Base-by-base conservation (phyloP, 1,140 invertebrate species). In the Eumeta japonica region DNA sequence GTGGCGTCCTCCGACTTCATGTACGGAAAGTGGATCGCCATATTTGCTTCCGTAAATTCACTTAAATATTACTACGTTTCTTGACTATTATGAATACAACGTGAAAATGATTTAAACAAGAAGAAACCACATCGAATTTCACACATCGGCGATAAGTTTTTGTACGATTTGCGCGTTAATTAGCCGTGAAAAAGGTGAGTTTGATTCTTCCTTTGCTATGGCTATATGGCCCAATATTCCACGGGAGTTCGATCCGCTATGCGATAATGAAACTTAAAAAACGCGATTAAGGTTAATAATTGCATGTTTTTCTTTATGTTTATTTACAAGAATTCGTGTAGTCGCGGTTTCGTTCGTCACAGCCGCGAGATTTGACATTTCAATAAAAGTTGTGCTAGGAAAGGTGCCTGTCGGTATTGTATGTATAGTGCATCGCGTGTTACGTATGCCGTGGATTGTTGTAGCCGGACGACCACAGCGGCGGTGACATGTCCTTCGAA, bases 181-280 rank as follows among this genome's bases (percentile, higher is more conserved):
- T 51, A 50, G 41, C 43, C 41, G 54, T 45, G 54, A 59, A 72
- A 76, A 66, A 73, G 71, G 73, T 76, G 51, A 76, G 71, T 75
- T 73, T 68, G 46, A 71, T 62, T 65, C 63, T 70, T 68, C 55
- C 65, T 71, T 53, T 62, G 62, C 58, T 62, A 67, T 75, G 75
- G 66, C 73, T 75, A 76, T 77, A 77, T 75, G 75, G 75, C 68
- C 71, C 73, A 77, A 76, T 75, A 77, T 77, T 74, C 72, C 67
- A 67, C 73, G 71, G 67, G 70, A 72, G 62, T 71, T 75, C 65
- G 67, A 71, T 68, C 70, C 72, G 75, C 67, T 75, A 74, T 72
- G 72, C 75, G 71, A 77, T 77, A 74, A 75, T 77, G 71, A 75
- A 74, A 76, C 74, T 75, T 76, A 75, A 70, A 73, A 75, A 74